Evolutionary conservation across 2,888 invertebrate species (phyloP), one percentile per base, ranked within the genome.

Genomic region (Euphydryas editha): DNA sequence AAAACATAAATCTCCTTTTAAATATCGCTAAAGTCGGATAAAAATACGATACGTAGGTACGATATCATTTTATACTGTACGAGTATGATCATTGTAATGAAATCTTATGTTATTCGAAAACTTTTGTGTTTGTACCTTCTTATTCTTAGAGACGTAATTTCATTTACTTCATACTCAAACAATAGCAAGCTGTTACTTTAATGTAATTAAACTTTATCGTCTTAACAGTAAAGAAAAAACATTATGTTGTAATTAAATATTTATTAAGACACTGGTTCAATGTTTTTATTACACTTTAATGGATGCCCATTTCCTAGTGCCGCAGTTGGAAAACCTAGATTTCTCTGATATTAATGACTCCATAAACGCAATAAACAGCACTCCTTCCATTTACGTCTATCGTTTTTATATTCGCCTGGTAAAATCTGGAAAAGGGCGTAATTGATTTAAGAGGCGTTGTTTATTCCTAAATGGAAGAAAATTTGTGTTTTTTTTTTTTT

Each of bases 311-410:
- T 68, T 65, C 68, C 68, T 62, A 61, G 67, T 60, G 62, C 59
- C 65, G 59, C 49, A 67, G 57, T 60, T 39, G 65, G 60, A 62
- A 36, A 60, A 68, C 62, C 68, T 70, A 63, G 70, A 66, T 70
- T 70, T 70, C 65, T 47, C 67, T 37, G 56, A 64, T 67, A 67
- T 68, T 70, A 61, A 68, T 63, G 70, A 61, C 68, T 58, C 65
- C 54, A 70, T 70, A 68, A 65, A 70, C 46, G 61, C 62, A 62
- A 56, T 65, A 68, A 68, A 58, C 57, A 61, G 58, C 21, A n/a
- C 24, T 30, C 57, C 56, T 55, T 37, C 60, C 47, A 54, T 61
- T 64, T 64, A 46, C 55, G 61, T 59, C 37, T 24, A 49, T 21
- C 21, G 42, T 7, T 58, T 62, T 61, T 49, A 47, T 47, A 24